phyloP scores from a whole-genome alignment of 2,797 vertebrate species.

The Scolopax rusticola region DNA sequence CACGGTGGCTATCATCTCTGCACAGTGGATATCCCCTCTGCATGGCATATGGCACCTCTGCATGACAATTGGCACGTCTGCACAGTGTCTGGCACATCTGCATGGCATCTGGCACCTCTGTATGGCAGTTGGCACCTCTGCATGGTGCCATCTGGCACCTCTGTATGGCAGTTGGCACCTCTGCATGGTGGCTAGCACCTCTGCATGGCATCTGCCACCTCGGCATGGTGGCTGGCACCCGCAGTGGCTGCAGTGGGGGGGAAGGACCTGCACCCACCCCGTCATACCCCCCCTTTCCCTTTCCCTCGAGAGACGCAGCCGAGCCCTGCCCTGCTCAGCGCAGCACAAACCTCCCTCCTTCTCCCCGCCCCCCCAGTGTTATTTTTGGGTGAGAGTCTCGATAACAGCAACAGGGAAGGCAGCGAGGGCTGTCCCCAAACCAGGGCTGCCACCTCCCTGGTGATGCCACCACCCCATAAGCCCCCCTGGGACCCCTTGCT shows the following conservation, averaged over 20 bases:
- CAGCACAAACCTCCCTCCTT: neutral
- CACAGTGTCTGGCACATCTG: too few species aligned
- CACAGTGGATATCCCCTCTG: neutral
- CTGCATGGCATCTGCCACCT: neutral
- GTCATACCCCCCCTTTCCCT: fast-evolving
- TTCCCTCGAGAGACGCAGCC: neutral
- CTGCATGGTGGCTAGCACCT: neutral
- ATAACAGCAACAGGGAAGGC: fast-evolving
- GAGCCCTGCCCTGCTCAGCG: fast-evolving
- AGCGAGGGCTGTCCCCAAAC: fast-evolving
- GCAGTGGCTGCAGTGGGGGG: fast-evolving
- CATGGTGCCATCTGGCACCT: too few species aligned
- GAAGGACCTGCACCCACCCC: neutral
- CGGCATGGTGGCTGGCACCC: neutral
- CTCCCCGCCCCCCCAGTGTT: fast-evolving
- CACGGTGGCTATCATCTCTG: neutral
- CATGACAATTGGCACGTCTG: too few species aligned
- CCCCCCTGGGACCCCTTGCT: fast-evolving
- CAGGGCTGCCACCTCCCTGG: neutral
- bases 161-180: neutral
- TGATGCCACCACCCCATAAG: fast-evolving
- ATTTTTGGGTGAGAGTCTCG: fast-evolving
- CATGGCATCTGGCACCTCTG: neutral
- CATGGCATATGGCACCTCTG: neutral
- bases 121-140: fast-evolving